Evolutionary conservation across 2,888 invertebrate genomes (phyloP), one percentile per base, ranked within the genome.

Genomic region (Hetaerina titia): DNA sequence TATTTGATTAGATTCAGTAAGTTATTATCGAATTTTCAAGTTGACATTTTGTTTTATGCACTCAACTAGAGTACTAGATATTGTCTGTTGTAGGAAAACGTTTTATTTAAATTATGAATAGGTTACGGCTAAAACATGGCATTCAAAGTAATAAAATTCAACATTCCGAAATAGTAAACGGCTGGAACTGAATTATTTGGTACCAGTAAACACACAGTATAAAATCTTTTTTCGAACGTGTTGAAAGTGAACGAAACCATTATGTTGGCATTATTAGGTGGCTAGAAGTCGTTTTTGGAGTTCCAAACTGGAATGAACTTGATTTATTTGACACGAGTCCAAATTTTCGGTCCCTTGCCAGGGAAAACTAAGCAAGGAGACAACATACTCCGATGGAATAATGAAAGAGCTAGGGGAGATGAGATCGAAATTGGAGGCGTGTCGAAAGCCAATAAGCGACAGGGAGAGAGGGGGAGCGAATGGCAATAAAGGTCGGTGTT

Each of bases 391-490:
- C 22, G 31, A 81, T 81, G 31, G 81, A 81, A 81, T 81, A 81
- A 81, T 81, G 81, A 81, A 81, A 81, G 81, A 69, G 69, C 19
- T 7, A 19, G 13, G 31, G 22, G 25, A 81, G 74, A 31, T 15
- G 31, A 31, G 81, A 22, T 81, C 31, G 69, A 81, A 81, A 81
- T 81, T 81, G 81, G 25, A 31, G 81, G 81, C 25, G 81, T 81
- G 81, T 81, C 15, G 81, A 81, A 81, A 81, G 81, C 81, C 81
- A 81, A 81, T 81, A 81, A 81, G 81, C 31, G 81, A 25, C 45
- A 45, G 81, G 81, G 15, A 25, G 74, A 25, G 74, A 13, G 25
- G 31, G 81, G 25, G 81, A 81, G 13, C 4, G 22, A 31, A 15
- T 81, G 31, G 81, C 81, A 81, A 81, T 81, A 81, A 81, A 81